Evolutionary conservation across 2,797 vertebrate genomes (phyloP).

Genomic region (Gephyroberyx darwinii): DNA sequence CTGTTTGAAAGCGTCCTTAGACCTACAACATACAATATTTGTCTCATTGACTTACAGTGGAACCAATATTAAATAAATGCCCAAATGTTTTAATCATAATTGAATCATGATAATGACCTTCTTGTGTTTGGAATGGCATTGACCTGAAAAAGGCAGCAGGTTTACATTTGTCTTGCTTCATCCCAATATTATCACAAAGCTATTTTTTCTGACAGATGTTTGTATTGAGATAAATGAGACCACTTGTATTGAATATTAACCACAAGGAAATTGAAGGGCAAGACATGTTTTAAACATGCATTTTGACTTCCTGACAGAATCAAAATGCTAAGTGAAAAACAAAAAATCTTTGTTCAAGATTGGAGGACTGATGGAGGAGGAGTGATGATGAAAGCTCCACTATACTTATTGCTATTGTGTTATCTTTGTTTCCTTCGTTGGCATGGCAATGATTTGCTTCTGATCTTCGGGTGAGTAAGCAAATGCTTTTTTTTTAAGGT

Average conservation of each 20-base stretch:
- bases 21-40: not conserved
- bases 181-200: not conserved
- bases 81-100: not conserved
- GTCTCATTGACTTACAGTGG: not conserved
- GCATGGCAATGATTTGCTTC: not conserved
- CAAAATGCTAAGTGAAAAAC: too few relatives aligned
- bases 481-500: not conserved
- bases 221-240: conserved; percentile 33
- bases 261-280: too few relatives aligned
- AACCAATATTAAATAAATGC: not conserved
- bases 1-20: not conserved
- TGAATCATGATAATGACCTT: not conserved
- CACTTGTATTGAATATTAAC: conserved; percentile 14
- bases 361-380: too few relatives aligned
- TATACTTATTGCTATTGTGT: not conserved
- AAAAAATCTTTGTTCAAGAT: too few relatives aligned
- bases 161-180: conserved; percentile 1
- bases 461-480: not conserved
- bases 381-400: too few relatives aligned
- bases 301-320: too few relatives aligned
- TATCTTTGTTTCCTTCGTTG: not conserved
- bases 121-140: not conserved
- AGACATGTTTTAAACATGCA: too few relatives aligned
- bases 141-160: not conserved
- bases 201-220: conserved; percentile 9